Conservation (phyloP, 2,797 vertebrate species). For the Erpetoichthys calabaricus region DNA sequence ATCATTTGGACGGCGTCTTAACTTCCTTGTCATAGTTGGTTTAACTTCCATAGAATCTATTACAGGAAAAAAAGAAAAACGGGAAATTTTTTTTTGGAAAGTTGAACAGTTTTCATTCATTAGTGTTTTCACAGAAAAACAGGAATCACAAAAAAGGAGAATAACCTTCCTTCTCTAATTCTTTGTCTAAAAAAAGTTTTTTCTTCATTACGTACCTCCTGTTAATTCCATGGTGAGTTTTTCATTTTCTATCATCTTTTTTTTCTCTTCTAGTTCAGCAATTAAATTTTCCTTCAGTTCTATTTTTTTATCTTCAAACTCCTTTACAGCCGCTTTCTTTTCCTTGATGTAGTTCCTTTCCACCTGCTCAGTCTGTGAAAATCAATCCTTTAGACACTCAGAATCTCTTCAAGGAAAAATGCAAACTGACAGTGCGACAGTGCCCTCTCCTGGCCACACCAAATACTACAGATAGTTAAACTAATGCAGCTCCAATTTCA, state of each 20-base stretch:
- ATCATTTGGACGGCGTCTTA: slow-evolving; percentile 86
- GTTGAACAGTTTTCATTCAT: background rate
- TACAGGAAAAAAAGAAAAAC: slow-evolving; percentile 6
- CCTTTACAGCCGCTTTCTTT: slow-evolving; percentile 94
- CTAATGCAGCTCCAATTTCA: too few relatives aligned
- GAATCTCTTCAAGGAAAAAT: slow-evolving; percentile 1
- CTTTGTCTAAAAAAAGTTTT: background rate
- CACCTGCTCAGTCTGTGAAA: slow-evolving; percentile 81
- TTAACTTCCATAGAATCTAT: slow-evolving; percentile 98
- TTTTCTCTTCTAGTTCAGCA: slow-evolving; percentile 92
- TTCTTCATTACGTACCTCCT: slow-evolving; percentile 57
- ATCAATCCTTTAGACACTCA: slow-evolving; percentile 14
- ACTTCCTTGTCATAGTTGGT: slow-evolving; percentile 91
- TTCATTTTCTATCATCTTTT: slow-evolving; percentile 98
- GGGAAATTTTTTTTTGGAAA: background rate
- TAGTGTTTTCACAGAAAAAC: background rate
- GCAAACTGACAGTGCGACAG: background rate
- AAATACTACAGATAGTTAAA: too few relatives aligned
- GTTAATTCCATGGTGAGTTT: slow-evolving; percentile 98
- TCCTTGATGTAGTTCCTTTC: slow-evolving; percentile 95
- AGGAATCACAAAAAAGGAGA: too few relatives aligned
- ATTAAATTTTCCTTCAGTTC: slow-evolving; percentile 94
- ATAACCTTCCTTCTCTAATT: background rate
- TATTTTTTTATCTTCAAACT: slow-evolving; percentile 97
- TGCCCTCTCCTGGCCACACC: too few relatives aligned